These are phyloP conservation scores for Cryptotermes secundus DNA, from an alignment of 1,140 invertebrate genomes.

Conservation along the genomic window DNA sequence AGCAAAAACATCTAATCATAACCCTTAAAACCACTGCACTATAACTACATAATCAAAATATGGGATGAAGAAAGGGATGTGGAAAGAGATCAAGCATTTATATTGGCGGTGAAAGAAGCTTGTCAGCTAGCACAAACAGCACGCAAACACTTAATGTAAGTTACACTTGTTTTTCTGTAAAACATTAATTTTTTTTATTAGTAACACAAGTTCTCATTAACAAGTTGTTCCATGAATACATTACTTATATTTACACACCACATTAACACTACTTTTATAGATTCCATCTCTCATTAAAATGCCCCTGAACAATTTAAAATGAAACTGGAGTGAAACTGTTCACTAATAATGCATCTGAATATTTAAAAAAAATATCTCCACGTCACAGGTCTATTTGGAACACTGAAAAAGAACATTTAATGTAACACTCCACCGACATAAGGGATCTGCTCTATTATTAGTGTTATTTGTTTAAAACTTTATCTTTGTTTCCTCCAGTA, in stretches of 20 bases:
- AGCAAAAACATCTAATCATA: neutral
- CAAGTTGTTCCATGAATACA: constrained; percentile 32
- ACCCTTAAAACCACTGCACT: neutral
- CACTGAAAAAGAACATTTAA: neutral
- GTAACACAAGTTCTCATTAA: constrained; percentile 33
- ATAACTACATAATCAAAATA: neutral
- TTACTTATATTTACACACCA: constrained; percentile 22
- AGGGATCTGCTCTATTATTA: too few species aligned
- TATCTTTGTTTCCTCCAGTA: neutral
- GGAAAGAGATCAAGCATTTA: neutral
- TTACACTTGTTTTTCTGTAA: constrained; percentile 12
- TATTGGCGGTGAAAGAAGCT: neutral
- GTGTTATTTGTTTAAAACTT: neutral
- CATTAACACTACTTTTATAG: neutral
- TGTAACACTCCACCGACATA: neutral
- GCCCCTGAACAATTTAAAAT: neutral
- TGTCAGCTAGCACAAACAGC: neutral
- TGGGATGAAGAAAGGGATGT: neutral
- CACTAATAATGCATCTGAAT: neutral
- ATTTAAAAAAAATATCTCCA: neutral
- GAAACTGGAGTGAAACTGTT: neutral
- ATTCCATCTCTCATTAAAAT: constrained; percentile 21
- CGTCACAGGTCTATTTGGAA: neutral
- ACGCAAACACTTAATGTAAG: constrained; percentile 21
- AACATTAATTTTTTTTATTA: constrained; percentile 33